A percentile compares a stretch with the other conserved stretches of the same genome.
These are phyloP conservation scores for Ephestia elutella DNA, from an alignment of 1,140 invertebrate species.

Conservation along the genomic window DNA sequence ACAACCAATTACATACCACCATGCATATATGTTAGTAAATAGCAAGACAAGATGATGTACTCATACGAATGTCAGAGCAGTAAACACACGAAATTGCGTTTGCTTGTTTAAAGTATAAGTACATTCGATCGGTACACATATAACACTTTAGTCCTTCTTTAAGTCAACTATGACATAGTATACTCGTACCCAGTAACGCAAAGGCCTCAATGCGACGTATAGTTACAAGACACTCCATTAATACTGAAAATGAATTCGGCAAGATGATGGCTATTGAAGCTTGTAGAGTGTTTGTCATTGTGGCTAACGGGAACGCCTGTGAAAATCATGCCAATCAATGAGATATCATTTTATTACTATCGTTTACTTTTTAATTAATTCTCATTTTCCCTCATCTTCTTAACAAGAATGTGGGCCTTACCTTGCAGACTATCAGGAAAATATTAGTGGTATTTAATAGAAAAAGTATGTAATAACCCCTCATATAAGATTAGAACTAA, in stretches of 20 bases:
- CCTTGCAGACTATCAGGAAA: neutral
- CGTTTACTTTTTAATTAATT: neutral
- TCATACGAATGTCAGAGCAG: no score
- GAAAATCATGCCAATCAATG: slow-evolving; percentile 27
- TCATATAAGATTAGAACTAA: neutral
- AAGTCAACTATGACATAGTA: neutral
- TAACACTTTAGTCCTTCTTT: no score
- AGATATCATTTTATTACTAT: neutral
- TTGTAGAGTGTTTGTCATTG: slow-evolving; percentile 70
- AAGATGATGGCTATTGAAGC: slow-evolving; percentile 77
- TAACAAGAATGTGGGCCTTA: neutral
- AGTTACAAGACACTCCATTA: slow-evolving; percentile 52
- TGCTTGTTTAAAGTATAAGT: no score
- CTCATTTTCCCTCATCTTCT: neutral
- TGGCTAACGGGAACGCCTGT: slow-evolving; percentile 69
- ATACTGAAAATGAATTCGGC: slow-evolving; percentile 79
- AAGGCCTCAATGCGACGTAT: slow-evolving; percentile 49
- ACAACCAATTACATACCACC: no score
- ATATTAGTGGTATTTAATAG: no score
- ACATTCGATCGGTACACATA: no score
- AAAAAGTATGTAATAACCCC: neutral
- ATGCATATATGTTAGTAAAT: no score
- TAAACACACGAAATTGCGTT: no score
- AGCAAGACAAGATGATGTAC: no score
- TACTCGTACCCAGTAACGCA: slow-evolving; percentile 55